Evolutionary conservation across 2,113 vertebrate genomes (phyloP), one percentile per base, ranked within the genome.

Genomic region (Setophaga kirtlandii): DNA sequence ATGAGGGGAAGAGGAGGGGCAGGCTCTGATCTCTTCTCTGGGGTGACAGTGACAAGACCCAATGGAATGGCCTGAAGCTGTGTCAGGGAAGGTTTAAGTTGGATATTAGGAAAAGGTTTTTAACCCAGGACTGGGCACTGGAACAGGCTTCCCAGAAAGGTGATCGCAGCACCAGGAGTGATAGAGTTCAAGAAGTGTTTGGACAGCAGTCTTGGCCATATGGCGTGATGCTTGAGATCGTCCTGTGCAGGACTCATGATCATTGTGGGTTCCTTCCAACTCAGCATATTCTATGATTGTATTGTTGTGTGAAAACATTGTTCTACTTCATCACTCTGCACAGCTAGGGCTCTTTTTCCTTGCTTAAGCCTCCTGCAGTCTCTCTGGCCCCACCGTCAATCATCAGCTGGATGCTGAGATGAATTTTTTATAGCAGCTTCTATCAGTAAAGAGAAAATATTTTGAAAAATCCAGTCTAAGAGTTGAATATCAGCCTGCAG

Each of bases 371-470:
- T 94, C 42, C 73, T 3, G 17, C 22, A 79, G 75, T 96, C 90
- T 95, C 84, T 74, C 91, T 73, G 87, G 95, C 60, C 87, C 52
- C 56, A 49, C 79, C 8, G 75, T 93, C 92, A 95, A 74, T 96
- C 90, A 95, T 64, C 82, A 93, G 67, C 84, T 94, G 73, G 71
- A 90, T 37, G 39, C 95, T 59, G 67, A 87, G 79, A 78, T 28
- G 33, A 64, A 25, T 89, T 93, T 92, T 95, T 97, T 86, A 89
- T 81, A 92, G 70, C 62, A 93, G 83, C 85, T 90, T 93, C 79
- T 94, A n/a, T 90, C 88, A 91, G 86, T 83, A 74, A 87, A 89
- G 50, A 92, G 94, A 95, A 96, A 97, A 91, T 83, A 91, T 76
- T 94, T 95, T 97, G 89, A 96, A 95, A 95, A 97, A 94, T 83